Percentiles rank a stretch among this genome's conserved stretches.
These are phyloP conservation scores for Oncorhynchus nerka DNA, from an alignment of 2,113 vertebrate species.

Conservation along the genomic window DNA sequence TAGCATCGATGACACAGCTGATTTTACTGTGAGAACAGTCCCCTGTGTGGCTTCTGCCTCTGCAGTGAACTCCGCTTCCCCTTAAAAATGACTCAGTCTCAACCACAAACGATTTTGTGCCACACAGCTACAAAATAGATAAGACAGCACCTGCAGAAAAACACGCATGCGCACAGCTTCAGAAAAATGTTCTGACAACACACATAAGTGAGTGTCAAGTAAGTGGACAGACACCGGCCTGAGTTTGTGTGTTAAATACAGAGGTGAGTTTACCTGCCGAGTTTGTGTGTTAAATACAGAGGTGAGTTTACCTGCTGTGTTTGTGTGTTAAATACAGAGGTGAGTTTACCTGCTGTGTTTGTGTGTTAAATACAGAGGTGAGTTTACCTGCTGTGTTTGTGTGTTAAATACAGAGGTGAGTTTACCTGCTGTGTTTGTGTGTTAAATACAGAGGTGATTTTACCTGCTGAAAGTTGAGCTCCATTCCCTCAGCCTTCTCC, in stretches of 20 bases:
- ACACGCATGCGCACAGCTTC: too few relatives aligned
- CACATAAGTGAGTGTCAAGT: neutral
- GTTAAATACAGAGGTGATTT: too few relatives aligned
- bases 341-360: slow-evolving; percentile 73
- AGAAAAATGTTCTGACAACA: too few relatives aligned
- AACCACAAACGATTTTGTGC: neutral
- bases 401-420: neutral
- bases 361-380: slow-evolving; percentile 1
- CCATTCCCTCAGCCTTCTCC: slow-evolving; percentile 84
- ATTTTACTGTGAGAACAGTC: neutral
- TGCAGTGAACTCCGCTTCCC: neutral
- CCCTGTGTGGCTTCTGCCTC: neutral
- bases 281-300: slow-evolving; percentile 3
- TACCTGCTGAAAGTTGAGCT: slow-evolving; percentile 97
- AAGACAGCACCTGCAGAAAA: too few relatives aligned
- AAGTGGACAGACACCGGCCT: neutral
- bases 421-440: slow-evolving; percentile 3
- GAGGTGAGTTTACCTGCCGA: neutral
- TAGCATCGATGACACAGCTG: neutral
- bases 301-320: neutral
- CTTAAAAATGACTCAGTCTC: neutral
- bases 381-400: slow-evolving; percentile 6
- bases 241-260: slow-evolving; percentile 5
- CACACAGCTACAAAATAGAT: too few relatives aligned
- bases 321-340: neutral